phyloP scores from a whole-genome alignment of 1,140 invertebrate species.

The honey bee (Apis mellifera) region Amel_HAv3.1 CM009937.2:12408001-12408500 shows the following conservation, averaged over 20 bases:
- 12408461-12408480: not conserved
- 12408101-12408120: constrained; percentile 57
- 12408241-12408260: not conserved
- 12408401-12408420: too few relatives aligned
- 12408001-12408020: not conserved
- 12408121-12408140: constrained; percentile 67
- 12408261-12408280: constrained; percentile 48
- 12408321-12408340: constrained; percentile 15
- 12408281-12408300: constrained; percentile 63
- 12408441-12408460: too few relatives aligned
- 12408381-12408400: too few relatives aligned
- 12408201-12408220: constrained; percentile 21
- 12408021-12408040: not conserved
- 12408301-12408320: constrained; percentile 60
- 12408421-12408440: too few relatives aligned
- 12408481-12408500: not conserved
- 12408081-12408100: constrained; percentile 60
- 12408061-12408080: constrained; percentile 62
- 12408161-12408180: constrained; percentile 65
- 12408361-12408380: not conserved
- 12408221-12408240: constrained; percentile 17
- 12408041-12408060: constrained; percentile 25
- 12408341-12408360: not conserved
- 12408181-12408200: constrained; percentile 57
- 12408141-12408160: constrained; percentile 67